Evolutionary conservation across 2,797 vertebrate species (phyloP), one percentile per base, ranked within the genome.

Genomic region (Hydrophis major): DNA sequence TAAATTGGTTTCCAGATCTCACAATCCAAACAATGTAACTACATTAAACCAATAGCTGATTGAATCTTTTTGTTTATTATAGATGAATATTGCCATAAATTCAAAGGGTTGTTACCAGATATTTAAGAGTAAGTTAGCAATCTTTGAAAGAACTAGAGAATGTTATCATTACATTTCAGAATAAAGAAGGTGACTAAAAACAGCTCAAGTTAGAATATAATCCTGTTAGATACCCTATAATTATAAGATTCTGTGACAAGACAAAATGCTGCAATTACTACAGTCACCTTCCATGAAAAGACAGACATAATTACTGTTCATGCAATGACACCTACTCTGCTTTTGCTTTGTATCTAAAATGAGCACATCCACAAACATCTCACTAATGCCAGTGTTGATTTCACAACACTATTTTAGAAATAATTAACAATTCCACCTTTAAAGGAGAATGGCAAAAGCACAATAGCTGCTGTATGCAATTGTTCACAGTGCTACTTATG

Each of bases 221-320:
- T 95, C 96, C 95, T 92, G 95, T 95, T 97, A 96, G 97, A 95
- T 97, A 97, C 96, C 96, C 97, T 98, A 97, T 98, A 98, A 99
- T 99, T 99, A 98, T 94, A 97, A 97, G 97, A 97, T 97, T 97
- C 97, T 95, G 95, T 97, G 98, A 98, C 96, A 97, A 97, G 95
- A 97, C 96, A 98, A 97, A 98, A 97, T 95, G 97, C 97, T 97
- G 97, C 98, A 98, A 98, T 99, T 99, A 98, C 97, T 94, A 94
- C 97, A 96, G 98, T 98, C 98, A 98, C 97, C 96, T 97, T 97
- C 96, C 96, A 97, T 95, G 97, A 97, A 97, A 96, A 96, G 98
- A 97, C 97, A 97, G 98, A 98, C 97, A 98, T 98, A 98, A 98
- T 98, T 98, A 98, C 97, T 96, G 94, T 56, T 94, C 96, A 95